Evolutionary conservation across 2,113 vertebrate genomes (phyloP), one percentile per base, ranked within the genome.

Genomic region (Otolemur garnettii): DNA sequence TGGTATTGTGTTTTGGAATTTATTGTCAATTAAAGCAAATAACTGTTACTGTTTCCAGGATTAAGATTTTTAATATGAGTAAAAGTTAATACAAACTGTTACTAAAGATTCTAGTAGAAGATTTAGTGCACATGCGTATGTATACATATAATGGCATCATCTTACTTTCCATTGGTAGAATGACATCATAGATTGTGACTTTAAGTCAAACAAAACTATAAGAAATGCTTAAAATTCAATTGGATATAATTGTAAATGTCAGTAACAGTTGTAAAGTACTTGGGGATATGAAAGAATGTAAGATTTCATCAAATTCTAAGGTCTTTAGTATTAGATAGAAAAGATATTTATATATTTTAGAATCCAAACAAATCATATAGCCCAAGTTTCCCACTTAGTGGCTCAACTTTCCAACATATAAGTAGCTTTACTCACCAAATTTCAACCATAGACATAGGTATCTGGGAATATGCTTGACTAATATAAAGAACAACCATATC

Each of bases 321-420:
- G 26, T 33, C 7, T 89, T 88, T 78, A 71, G 19, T 66, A 68
- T 66, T 50, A 90, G 11, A 86, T 68, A 22, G 72, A 87, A 85
- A 42, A 24, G 33, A 66, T 19, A 78, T 91, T 87, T 87, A 38
- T 30, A 66, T 87, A 50, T 45, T 86, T 85, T 90, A 78, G 30
- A 42, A 66, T 75, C 18, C 8, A 26, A 19, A 59, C 15, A 80
- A 45, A 57, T 87, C 18, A 38, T 50, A 24, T 57, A 77, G 21
- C 22, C 15, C 13, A 64, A 68, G 38, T 4, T 75, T 91, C 38
- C n/a, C 11, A 91, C 59, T 50, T 85, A 84, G 80, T 60, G 74
- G 22, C 84, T n/a, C 86, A 22, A n/a, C 38, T 88, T 91, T 91
- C 26, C 24, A 95, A 88, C 7, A 42, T 17, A 17, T n/a, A 91